Percentiles rank a stretch among this genome's conserved stretches.
Conservation (phyloP, 2,113 vertebrate species). For the Calyptommatus sinebrachiatus region DNA sequence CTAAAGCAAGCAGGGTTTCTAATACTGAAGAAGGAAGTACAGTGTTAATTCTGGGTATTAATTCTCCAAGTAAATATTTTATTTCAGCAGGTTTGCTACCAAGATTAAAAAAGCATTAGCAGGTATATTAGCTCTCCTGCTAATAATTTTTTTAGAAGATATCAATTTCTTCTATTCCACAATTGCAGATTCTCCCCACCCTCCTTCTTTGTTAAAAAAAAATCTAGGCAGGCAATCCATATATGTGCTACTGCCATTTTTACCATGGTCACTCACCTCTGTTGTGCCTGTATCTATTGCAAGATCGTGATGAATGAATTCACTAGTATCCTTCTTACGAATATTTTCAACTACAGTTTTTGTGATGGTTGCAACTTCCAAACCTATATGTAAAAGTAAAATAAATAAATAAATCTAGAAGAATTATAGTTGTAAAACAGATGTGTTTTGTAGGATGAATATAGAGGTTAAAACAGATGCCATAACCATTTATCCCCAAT, state of each 20-base stretch:
- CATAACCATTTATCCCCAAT: too few relatives aligned
- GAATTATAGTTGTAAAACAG: background rate
- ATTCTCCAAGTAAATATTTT: too few relatives aligned
- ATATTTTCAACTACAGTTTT: slow-evolving; percentile 91
- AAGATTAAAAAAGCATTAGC: too few relatives aligned
- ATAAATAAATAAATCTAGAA: slow-evolving; percentile 8
- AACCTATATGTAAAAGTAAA: slow-evolving; percentile 62
- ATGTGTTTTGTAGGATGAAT: background rate
- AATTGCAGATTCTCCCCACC: background rate
- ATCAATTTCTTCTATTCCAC: background rate
- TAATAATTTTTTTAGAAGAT: too few relatives aligned
- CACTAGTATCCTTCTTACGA: slow-evolving; percentile 79
- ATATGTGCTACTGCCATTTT: rapidly evolving
- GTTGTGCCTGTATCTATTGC: slow-evolving; percentile 77
- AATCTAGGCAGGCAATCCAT: rapidly evolving
- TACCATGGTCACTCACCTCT: slow-evolving; percentile 63
- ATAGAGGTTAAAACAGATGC: background rate
- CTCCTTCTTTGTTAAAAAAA: background rate
- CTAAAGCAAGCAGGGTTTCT: too few relatives aligned
- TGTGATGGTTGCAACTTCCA: slow-evolving; percentile 84
- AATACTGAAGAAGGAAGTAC: too few relatives aligned
- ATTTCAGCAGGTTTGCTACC: too few relatives aligned
- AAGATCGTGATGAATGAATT: slow-evolving; percentile 83
- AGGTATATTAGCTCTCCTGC: too few relatives aligned
- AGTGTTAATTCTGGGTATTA: too few relatives aligned